Base-by-base conservation (phyloP, 2,888 invertebrate genomes). In the Nomada goodeniana region DNA sequence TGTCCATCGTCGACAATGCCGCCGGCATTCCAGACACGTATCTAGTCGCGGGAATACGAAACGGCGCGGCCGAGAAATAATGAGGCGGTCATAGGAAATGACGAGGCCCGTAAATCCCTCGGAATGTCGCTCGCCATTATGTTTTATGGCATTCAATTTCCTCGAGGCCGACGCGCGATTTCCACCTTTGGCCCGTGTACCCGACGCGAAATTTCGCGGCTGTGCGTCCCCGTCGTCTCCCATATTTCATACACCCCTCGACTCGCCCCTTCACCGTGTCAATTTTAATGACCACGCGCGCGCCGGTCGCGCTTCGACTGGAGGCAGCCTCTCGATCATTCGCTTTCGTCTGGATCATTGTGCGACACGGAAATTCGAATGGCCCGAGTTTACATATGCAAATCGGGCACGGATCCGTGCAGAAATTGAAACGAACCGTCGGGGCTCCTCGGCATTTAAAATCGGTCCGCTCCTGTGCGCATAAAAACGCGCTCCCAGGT, bases 101-200 rank as follows among this genome's bases (percentile, higher is more conserved):
- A 76, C 82, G 86, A 90, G 85, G 84, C 80, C 86, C 82, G 87
- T 85, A 89, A 90, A 90, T 88, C 89, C 86, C 81, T 82, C 59
- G 76, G 82, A 86, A 86, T 72, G 86, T 84, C 88, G 84, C 82
- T 82, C 81, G 81, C 82, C 85, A 85, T 85, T 88, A 87, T 84
- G 86, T 86, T 89, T 89, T 89, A 90, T 87, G 89, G 87, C 80
- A 87, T 89, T 90, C 89, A 87, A 90, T 90, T 90, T 90, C 88
- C 90, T 89, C 69, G 79, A 36, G 53, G 42, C n/a, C 50, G 82
- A 72, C 74, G 42, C 82, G 75, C 67, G 69, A 70, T 70, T 76
- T 64, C 75, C 82, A 77, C 82, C 77, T 82, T 73, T 18, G 59
- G 44, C 69, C 78, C 65, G 61, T 59, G 69, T 67, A 1, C 55